Evolutionary conservation across 2,888 invertebrate genomes (phyloP).

Genomic region (Hedya salicella): DNA sequence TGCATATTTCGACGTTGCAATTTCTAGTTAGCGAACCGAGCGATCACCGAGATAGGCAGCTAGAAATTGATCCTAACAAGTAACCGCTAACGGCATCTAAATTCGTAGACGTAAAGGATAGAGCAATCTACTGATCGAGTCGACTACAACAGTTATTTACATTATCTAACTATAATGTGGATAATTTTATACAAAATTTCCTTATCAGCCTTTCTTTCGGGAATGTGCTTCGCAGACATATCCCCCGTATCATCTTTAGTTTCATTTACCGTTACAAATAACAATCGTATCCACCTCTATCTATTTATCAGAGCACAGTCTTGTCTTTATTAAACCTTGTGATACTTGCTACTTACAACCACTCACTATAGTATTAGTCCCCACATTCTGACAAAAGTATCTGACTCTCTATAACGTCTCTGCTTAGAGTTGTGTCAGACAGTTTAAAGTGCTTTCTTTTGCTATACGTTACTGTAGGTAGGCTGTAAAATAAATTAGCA

Average conservation of each 20-base stretch:
- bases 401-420: background rate
- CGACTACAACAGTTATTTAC: slow-evolving; percentile 66
- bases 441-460: background rate
- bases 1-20: slow-evolving; percentile 49
- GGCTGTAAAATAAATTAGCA: too few relatives aligned
- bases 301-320: slow-evolving; percentile 74
- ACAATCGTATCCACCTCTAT: slow-evolving; percentile 62
- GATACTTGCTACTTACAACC: slow-evolving; percentile 42
- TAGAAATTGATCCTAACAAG: slow-evolving; percentile 49
- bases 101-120: slow-evolving; percentile 57
- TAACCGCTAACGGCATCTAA: slow-evolving; percentile 58
- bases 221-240: slow-evolving; percentile 44
- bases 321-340: slow-evolving; percentile 73
- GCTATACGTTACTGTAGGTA: background rate
- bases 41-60: slow-evolving; percentile 49
- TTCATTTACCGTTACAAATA: slow-evolving; percentile 47
- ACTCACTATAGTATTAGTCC: background rate
- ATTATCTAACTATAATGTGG: slow-evolving; percentile 57
- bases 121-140: slow-evolving; percentile 60
- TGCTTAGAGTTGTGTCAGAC: background rate
- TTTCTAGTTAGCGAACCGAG: slow-evolving; percentile 45
- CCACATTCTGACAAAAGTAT: background rate
- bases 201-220: slow-evolving; percentile 66
- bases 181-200: slow-evolving; percentile 58
- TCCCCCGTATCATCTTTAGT: slow-evolving; percentile 32